Base-by-base conservation (phyloP, 2,888 invertebrate species). In the Abscondita cerata region DNA sequence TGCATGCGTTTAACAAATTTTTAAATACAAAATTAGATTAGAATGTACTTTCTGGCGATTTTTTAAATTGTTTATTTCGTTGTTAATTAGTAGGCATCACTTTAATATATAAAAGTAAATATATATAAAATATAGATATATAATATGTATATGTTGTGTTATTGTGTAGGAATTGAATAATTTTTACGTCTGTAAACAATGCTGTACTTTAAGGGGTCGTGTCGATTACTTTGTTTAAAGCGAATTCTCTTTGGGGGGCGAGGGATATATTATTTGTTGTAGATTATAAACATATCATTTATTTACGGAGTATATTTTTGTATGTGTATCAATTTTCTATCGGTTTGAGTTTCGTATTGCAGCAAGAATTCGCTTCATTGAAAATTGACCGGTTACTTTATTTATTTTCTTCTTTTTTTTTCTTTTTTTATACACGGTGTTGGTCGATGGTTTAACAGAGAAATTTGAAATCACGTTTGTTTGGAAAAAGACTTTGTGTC, bases 1-100 rank as follows among this genome's bases (percentile, higher is more conserved):
- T 70, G 71, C 69, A 69, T 70, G 69, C 73, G 74, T 70, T 25
- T 76, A 76, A 76, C 76, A 76, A 76, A 76, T 76, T 76, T 73
- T 70, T 25, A 25, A 69, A 69, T 54, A 70, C 59, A 65, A 64
- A 62, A 71, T 68, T 73, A 72, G 71, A 70, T 71, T 56, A 64
- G 48, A 48, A 55, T 53, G 40, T 48, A 57, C 52, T 53, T 64
- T 63, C 47, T 55, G 51, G 60, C 64, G 60, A 66, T 68, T 66
- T 64, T 65, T 65, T 65, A 65, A 64, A 63, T 57, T 65, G 59
- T 65, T 67, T 61, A 66, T 62, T 66, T 58, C 56, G 56, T 65
- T 62, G 59, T 60, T 61, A 58, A 46, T 59, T 62, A 41, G 52
- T 44, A 56, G 19, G 55, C 52, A 61, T 63, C 61, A 61, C 60